Evolutionary conservation across 2,113 vertebrate species (phyloP), one percentile per base, ranked within the genome.

Genomic region (Cervus canadensis): DNA sequence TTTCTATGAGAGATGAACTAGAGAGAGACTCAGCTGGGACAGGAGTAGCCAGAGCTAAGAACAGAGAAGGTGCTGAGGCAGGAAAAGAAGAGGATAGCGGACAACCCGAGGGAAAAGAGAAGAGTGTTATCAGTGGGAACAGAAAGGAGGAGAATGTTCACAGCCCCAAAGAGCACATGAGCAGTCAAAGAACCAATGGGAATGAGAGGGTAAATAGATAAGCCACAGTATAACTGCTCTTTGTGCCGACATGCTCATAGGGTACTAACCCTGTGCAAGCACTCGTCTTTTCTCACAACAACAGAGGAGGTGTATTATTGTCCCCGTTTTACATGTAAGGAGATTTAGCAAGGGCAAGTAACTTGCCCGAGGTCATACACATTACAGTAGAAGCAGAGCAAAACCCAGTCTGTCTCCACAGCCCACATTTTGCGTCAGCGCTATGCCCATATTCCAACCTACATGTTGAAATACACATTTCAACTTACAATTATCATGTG

Each of bases 161-260:
- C 17, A 84, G 16, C 6, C 36, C 79, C 43, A 48, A 79, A 25
- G 7, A 50, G 17, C 6, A 50, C 0, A 2, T 9, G 12, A 52
- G n/a, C 6, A 28, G 13, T 6, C 30, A 43, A 60, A 59, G 23
- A 36, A 9, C 30, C 36, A 36, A 28, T 8, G 19, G 52, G 25
- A 67, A 86, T 12, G 11, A 2, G 23, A 81, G 5, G 7, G n/a
- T n/a, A 28, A 48, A 17, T 30, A 30, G 30, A 43, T 19, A n/a
- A 84, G 9, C 57, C 13, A 30, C 4, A 43, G 13, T 17, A 23
- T 11, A 36, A 16, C 10, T 33, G 74, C 7, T 89, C 4, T 16
- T 67, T 16, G 8, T n/a, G 36, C 6, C 30, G 0, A 1, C 1
- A 15, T 16, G 1, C 40, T 26, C 3, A 0, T 23, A 28, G 64